Conservation (phyloP, 1,140 invertebrate species). For the Druon quercuslanigerum region DNA sequence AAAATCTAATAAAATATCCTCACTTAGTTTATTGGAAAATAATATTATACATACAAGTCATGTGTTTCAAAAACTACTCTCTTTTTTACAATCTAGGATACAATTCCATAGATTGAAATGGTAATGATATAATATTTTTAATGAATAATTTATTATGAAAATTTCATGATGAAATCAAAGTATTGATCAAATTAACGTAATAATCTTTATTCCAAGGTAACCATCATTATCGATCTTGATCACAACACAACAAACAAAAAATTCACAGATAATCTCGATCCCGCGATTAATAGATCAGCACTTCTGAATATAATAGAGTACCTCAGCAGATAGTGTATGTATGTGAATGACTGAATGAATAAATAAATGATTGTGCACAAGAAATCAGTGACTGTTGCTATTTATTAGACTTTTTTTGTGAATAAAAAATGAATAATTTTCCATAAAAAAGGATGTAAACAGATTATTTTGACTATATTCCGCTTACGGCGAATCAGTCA, state of each 20-base stretch:
- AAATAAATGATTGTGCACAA: slow-evolving; percentile 9
- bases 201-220: too few relatives aligned
- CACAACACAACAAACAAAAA: not conserved
- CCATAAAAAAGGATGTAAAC: slow-evolving; percentile 33
- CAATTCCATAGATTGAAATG: too few relatives aligned
- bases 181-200: too few relatives aligned
- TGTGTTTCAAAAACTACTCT: too few relatives aligned
- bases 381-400: slow-evolving; percentile 12
- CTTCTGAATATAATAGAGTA: slow-evolving; percentile 27
- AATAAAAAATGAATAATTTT: slow-evolving; percentile 17
- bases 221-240: not conserved
- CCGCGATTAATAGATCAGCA: not conserved
- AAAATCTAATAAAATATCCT: too few relatives aligned
- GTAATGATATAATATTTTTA: too few relatives aligned
- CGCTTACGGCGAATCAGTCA: slow-evolving; percentile 36
- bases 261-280: not conserved
- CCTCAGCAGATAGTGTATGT: slow-evolving; percentile 18
- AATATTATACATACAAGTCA: too few relatives aligned
- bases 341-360: not conserved
- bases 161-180: too few relatives aligned
- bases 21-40: too few relatives aligned
- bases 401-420: slow-evolving; percentile 2
- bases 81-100: too few relatives aligned
- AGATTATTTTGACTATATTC: slow-evolving; percentile 38
- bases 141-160: too few relatives aligned